Evolutionary conservation across 2,888 invertebrate species (phyloP), one percentile per base, ranked within the genome.

Genomic region (Chrysolina americana): DNA sequence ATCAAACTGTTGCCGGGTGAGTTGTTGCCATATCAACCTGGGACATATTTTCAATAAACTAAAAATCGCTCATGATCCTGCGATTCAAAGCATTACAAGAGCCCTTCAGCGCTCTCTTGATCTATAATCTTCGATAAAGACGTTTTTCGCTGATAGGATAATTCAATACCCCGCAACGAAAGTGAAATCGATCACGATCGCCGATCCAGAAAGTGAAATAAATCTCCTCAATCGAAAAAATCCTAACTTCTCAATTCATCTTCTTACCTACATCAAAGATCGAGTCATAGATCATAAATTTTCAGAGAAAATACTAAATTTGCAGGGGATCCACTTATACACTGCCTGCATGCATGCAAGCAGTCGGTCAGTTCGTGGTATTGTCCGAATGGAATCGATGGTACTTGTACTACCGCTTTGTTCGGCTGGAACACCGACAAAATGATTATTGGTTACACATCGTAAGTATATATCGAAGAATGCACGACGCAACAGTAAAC

Each of bases 371-470:
- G 64, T 23, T 74, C 72, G 70, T 73, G 70, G 63, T 62, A 71
- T 68, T 56, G 48, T 53, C 21, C 59, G 68, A 59, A 59, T 47
- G 41, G 56, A 68, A 63, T 65, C 71, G 66, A 53, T 65, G 63
- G 53, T 70, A 44, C 21, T 41, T 13, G 48, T 47, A 68, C 64
- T 70, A 80, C 74, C 75, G 64, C 73, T 64, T 72, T 79, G 85
- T 76, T 63, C 78, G 74, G 78, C 82, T 82, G 77, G 75, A 83
- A 79, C 81, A 83, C 81, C 82, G 86, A 87, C 86, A 85, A 85
- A 85, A 86, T 87, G 87, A 87, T 87, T 87, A 86, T 86, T 83
- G 86, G 87, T 84, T 87, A 83, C 83, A 83, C 84, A 83, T 83
- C 79, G 81, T 81, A 83, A 83, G 76, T 82, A 84, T 82, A 80